Conservation (phyloP, 2,888 invertebrate genomes). For the Andrena marginata region DNA sequence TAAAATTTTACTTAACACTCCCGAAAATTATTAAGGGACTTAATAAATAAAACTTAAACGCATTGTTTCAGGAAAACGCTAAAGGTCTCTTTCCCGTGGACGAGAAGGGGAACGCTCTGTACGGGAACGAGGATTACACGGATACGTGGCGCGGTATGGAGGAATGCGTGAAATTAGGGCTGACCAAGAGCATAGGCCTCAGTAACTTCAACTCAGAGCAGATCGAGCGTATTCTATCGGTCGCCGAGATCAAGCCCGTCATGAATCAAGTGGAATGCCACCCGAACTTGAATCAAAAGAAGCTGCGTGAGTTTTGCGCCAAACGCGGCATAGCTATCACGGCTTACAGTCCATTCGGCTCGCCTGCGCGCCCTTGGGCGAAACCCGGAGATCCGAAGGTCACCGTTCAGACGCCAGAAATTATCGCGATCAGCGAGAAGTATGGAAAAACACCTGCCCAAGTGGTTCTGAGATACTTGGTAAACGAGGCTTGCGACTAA, state of each 20-base stretch:
- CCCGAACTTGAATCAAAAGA: constrained; percentile 90
- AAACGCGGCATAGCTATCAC: constrained; percentile 88
- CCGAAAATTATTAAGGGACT: too few species aligned
- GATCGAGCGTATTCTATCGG: constrained; percentile 87
- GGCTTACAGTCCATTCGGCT: constrained; percentile 92
- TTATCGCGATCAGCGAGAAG: constrained; percentile 87
- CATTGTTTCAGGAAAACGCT: constrained; percentile 40
- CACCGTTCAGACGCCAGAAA: constrained; percentile 86
- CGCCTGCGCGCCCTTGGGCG: constrained; percentile 85
- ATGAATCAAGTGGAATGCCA: constrained; percentile 88
- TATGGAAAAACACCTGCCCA: constrained; percentile 89
- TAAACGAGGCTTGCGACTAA: constrained; percentile 74
- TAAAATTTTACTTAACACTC: too few species aligned
- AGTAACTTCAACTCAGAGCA: constrained; percentile 93
- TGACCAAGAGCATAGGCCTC: constrained; percentile 90
- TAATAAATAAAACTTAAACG: too few species aligned
- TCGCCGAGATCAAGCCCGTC: constrained; percentile 87
- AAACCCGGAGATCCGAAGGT: constrained; percentile 86
- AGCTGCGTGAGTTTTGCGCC: constrained; percentile 89
- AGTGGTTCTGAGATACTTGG: constrained; percentile 88
- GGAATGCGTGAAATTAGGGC: constrained; percentile 88
- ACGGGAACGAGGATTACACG: constrained; percentile 34
- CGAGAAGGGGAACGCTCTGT: constrained; percentile 27
- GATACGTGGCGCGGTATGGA: constrained; percentile 92
- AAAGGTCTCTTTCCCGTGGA: constrained; percentile 43